Conservation (phyloP, 2,797 vertebrate genomes). For the Hozukius guyotensis region DNA sequence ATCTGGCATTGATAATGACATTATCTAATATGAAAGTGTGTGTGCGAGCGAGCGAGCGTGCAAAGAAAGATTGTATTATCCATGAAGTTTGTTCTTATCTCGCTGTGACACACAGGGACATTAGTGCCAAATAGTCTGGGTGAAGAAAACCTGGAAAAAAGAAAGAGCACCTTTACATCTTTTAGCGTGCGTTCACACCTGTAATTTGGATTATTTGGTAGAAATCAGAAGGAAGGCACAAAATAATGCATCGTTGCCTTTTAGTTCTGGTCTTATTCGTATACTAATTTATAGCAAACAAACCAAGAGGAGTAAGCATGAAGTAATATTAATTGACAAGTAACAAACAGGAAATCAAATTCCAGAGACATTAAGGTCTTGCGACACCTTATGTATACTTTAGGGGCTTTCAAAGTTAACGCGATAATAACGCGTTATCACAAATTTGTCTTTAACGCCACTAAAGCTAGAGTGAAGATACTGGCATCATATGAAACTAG, state of each 20-base stretch:
- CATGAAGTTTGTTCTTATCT: constrained; percentile 10
- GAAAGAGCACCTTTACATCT: background rate
- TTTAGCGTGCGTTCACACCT: background rate
- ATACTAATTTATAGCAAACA: background rate
- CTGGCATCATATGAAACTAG: too few species aligned
- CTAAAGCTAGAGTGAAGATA: too few species aligned
- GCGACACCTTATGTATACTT: background rate
- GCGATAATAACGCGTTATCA: too few species aligned
- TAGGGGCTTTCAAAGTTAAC: background rate
- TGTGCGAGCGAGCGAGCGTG: background rate
- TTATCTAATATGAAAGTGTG: constrained; percentile 13
- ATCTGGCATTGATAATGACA: constrained; percentile 27
- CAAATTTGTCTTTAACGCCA: too few species aligned
- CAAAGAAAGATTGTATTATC: background rate
- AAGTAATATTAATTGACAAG: background rate
- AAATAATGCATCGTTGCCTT: background rate
- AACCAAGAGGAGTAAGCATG: background rate
- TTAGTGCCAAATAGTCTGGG: background rate
- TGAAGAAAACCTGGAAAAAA: background rate
- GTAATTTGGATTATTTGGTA: background rate
- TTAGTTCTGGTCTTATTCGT: background rate
- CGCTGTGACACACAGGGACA: background rate
- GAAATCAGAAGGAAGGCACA: background rate
- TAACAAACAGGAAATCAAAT: background rate
- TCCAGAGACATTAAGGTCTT: background rate